A percentile compares a stretch with the other conserved stretches of the same genome.
These are phyloP conservation scores for Poeciliopsis occidentalis DNA, from an alignment of 2,113 vertebrate species.

Conservation along the genomic window DNA sequence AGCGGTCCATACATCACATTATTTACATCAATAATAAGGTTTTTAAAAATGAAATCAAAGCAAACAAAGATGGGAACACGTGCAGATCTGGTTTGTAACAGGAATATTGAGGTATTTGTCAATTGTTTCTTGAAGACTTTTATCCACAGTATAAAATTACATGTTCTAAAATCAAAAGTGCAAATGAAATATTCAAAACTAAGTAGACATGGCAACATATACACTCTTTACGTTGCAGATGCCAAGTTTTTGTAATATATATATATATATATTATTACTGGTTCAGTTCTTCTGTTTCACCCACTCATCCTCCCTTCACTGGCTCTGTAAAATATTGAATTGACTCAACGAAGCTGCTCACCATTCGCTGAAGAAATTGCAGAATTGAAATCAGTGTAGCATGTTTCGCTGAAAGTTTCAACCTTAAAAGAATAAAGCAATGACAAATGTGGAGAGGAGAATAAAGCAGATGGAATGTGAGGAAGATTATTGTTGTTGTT, in stretches of 20 bases:
- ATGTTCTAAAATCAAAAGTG: background rate
- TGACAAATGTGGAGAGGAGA: background rate
- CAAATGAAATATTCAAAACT: background rate
- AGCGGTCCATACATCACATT: too few relatives aligned
- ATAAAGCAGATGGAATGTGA: background rate
- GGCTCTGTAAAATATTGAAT: background rate
- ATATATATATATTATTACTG: too few relatives aligned
- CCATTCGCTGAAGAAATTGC: background rate
- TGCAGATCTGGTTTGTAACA: background rate
- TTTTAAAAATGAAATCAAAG: too few relatives aligned
- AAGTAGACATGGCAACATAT: too few relatives aligned
- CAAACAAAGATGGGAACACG: too few relatives aligned
- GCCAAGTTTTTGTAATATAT: background rate
- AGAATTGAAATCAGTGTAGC: background rate
- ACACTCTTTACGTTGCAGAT: background rate
- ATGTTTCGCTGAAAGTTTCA: background rate
- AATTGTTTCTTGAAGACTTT: background rate
- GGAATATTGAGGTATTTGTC: too few relatives aligned
- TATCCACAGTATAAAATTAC: background rate
- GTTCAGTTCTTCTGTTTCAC: slow-evolving; percentile 4
- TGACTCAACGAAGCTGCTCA: slow-evolving; percentile 5
- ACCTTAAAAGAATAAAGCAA: background rate
- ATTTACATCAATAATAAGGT: too few relatives aligned
- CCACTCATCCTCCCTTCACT: background rate
- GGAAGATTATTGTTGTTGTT: background rate